Base-by-base conservation (phyloP, 2,888 invertebrate genomes). In the Caenorhabditis sp. region DNA sequence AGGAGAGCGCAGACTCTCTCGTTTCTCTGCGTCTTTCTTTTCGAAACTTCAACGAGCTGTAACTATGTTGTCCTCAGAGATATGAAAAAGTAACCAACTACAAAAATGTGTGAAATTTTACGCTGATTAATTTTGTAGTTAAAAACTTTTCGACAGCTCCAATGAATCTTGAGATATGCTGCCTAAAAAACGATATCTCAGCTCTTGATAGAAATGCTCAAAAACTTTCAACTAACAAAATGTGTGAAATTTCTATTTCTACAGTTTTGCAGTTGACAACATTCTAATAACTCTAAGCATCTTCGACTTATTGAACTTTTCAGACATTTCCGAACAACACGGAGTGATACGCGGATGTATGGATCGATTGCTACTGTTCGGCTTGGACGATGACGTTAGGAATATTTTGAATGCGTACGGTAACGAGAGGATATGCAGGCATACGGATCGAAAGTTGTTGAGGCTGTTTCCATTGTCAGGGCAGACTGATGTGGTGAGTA, bases 311-410 rank as follows among this genome's bases (percentile, higher is more conserved):
- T 12, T 12, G 6, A 12, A 38, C 6, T 47, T 51, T 82, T 22
- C 75, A 84, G 84, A 75, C 54, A 41, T 61, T 3, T 44, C 75
- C 1, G 80, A 80, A 10, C 86, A 85, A 16, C 86, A 81, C 66
- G 89, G 85, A n/a, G 87, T 89, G 16, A 74, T 90, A 31, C 86
- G 90, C 35, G 90, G 90, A 12, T 90, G 90, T 63, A 80, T 90
- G 58, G 90, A 90, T 69, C 81, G 90, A 58, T 72, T 90, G 26
- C 72, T 90, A 14, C 75, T 90, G 10, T 90, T 90, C 47, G 90
- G 90, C 12, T 68, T 90, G 22, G 90, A 90, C 68, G 87, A 87
- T 35, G 90, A 90, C 77, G 86, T 90, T 7, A 74, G 86, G n/a
- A 86, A 86, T 31, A 68, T 87, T n/a, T 41, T 84, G 12, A 59